Evolutionary conservation across 2,888 invertebrate genomes (phyloP).

Genomic region (Microctonus brassicae): DNA sequence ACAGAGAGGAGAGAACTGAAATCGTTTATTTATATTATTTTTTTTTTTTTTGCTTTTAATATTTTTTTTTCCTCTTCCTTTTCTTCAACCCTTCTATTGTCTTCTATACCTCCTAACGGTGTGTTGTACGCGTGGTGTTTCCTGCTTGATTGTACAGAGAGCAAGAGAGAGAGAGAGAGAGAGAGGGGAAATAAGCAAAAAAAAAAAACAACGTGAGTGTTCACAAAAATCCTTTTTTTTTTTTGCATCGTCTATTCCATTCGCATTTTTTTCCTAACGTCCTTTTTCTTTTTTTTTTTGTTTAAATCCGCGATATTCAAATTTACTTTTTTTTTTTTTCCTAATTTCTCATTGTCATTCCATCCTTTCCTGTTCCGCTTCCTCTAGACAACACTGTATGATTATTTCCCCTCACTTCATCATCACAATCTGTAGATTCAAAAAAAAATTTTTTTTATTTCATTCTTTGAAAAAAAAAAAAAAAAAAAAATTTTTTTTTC

Average conservation of each 20-base stretch:
- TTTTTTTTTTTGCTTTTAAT: slow-evolving; percentile 32
- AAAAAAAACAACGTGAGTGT: neutral
- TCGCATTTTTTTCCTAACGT: slow-evolving; percentile 21
- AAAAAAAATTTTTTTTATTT: neutral
- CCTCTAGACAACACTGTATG: slow-evolving; percentile 9
- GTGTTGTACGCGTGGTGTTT: slow-evolving; percentile 11
- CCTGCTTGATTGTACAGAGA: slow-evolving; percentile 16
- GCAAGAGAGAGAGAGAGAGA: neutral
- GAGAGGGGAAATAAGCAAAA: neutral
- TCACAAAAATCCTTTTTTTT: slow-evolving; percentile 33
- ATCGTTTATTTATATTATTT: neutral
- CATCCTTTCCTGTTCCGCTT: slow-evolving; percentile 36
- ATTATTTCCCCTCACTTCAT: neutral
- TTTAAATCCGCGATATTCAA: slow-evolving; percentile 44
- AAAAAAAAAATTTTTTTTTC: neutral
- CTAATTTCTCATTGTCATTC: slow-evolving; percentile 18
- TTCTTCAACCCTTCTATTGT: slow-evolving; percentile 38
- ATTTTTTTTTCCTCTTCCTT: slow-evolving; percentile 39
- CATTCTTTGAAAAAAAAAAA: neutral
- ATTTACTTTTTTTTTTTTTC: slow-evolving; percentile 28
- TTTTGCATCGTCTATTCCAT: slow-evolving; percentile 34
- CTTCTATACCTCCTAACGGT: slow-evolving; percentile 24
- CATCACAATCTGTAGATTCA: neutral
- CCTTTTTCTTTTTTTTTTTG: slow-evolving; percentile 42
- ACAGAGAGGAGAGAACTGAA: slow-evolving; percentile 32